These are phyloP conservation scores for Aphelenchoides bicaudatus DNA, from an alignment of 2,888 invertebrate genomes.

Conservation along the genomic window DNA sequence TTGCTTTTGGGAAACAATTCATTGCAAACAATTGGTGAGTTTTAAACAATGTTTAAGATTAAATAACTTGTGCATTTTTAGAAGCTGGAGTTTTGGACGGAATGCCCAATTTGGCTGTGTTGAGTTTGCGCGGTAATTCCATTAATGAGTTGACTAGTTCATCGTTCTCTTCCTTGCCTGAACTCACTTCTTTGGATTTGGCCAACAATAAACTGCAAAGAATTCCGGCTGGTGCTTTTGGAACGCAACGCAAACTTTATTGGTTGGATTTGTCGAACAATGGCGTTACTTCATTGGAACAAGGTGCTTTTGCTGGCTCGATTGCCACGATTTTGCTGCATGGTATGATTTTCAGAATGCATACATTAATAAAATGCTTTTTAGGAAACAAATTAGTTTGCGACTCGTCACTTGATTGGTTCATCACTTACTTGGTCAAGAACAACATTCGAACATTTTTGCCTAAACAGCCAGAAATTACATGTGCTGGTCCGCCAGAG, in stretches of 20 bases:
- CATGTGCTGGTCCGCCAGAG: slow-evolving; percentile 48
- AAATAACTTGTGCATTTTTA: slow-evolving; percentile 20
- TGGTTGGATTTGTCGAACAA: slow-evolving; percentile 58
- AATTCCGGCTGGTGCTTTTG: slow-evolving; percentile 67
- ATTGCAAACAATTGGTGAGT: slow-evolving; percentile 69
- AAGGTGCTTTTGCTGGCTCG: slow-evolving; percentile 44
- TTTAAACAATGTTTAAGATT: no score
- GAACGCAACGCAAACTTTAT: slow-evolving; percentile 40
- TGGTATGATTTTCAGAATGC: slow-evolving; percentile 34
- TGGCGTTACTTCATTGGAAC: slow-evolving; percentile 38
- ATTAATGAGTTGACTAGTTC: slow-evolving; percentile 35
- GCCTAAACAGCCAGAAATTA: slow-evolving; percentile 54
- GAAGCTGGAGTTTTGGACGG: slow-evolving; percentile 64
- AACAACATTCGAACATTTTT: slow-evolving; percentile 56
- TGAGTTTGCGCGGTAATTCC: slow-evolving; percentile 48
- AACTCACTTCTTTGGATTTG: slow-evolving; percentile 50
- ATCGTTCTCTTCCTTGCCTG: slow-evolving; percentile 43
- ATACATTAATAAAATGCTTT: slow-evolving; percentile 10
- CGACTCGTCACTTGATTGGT: slow-evolving; percentile 55
- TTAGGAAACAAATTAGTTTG: slow-evolving; percentile 52
- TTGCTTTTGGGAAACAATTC: slow-evolving; percentile 77
- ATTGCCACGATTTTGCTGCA: slow-evolving; percentile 52
- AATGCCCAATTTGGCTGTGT: slow-evolving; percentile 68
- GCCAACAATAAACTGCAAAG: slow-evolving; percentile 72
- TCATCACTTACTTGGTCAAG: slow-evolving; percentile 45